These are phyloP conservation scores for Adineta ricciae DNA, from an alignment of 2,888 invertebrate species.

Conservation along the genomic window DNA sequence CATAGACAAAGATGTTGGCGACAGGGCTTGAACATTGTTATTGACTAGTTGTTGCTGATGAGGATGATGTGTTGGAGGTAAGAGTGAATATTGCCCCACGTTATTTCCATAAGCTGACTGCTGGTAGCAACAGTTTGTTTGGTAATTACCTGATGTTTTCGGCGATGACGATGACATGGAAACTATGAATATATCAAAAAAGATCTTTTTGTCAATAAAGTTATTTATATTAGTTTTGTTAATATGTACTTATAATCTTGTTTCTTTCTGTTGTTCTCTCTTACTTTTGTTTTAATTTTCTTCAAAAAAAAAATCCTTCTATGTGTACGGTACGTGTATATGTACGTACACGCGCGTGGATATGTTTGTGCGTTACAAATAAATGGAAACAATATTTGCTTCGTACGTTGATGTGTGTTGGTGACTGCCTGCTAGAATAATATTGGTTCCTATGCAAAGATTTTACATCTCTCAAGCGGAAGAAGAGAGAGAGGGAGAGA, in stretches of 20 bases:
- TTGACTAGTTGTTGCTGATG: not conserved
- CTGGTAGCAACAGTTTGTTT: slow-evolving; percentile 11
- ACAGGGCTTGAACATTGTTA: not conserved
- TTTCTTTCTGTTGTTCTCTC: not conserved
- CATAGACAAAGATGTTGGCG: not conserved
- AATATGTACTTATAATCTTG: slow-evolving; percentile 13
- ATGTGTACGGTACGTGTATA: not conserved
- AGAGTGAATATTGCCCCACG: not conserved
- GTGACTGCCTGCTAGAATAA: not conserved
- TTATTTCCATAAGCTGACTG: not conserved
- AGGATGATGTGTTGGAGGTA: not conserved
- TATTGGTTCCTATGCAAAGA: not conserved
- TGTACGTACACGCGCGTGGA: not conserved
- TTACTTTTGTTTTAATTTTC: not conserved
- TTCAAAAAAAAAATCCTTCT: not conserved
- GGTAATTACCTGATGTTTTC: not conserved
- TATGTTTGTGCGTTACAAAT: slow-evolving; percentile 1
- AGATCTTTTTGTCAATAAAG: not conserved
- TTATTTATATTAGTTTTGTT: slow-evolving; percentile 21
- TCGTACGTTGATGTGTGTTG: not conserved
- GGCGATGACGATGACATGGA: slow-evolving; percentile 6
- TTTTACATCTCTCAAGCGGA: not conserved
- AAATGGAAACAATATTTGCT: slow-evolving; percentile 23
- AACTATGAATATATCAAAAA: not conserved
- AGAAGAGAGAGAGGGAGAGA: not conserved